phyloP scores from a whole-genome alignment of 2,888 invertebrate species.

The Eilema depressum region DNA sequence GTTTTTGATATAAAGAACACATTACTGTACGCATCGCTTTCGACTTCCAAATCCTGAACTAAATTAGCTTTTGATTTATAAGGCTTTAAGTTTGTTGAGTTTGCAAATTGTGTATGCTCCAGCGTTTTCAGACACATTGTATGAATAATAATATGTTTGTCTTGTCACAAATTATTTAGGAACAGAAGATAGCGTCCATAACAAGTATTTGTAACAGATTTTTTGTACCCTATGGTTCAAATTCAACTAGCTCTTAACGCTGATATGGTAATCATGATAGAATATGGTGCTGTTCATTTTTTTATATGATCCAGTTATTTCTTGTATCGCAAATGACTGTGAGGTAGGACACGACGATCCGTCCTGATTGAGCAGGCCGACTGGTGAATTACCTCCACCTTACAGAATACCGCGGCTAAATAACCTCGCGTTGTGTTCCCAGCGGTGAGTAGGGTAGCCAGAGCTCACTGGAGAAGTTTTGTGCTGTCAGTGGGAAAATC shows the following conservation, averaged over 20 bases:
- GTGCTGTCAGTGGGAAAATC: no score
- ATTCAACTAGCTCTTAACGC: neutral
- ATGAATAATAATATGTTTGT: constrained; percentile 45
- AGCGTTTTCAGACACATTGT: constrained; percentile 31
- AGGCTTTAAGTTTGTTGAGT: constrained; percentile 67
- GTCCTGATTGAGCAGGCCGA: no score
- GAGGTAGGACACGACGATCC: no score
- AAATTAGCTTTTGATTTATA: constrained; percentile 85
- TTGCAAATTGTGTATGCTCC: constrained; percentile 45
- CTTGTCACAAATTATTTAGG: constrained; percentile 13
- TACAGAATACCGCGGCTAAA: no score
- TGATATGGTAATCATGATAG: neutral
- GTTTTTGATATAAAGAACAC: constrained; percentile 87
- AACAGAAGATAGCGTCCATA: neutral
- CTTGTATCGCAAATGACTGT: no score
- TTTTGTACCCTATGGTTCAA: neutral
- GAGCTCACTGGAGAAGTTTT: no score
- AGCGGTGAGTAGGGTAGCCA: no score
- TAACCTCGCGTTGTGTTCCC: no score
- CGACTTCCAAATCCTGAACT: constrained; percentile 74
- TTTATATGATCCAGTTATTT: neutral
- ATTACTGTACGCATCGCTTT: constrained; percentile 80
- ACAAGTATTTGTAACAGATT: neutral
- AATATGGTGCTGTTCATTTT: neutral
- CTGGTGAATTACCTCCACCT: no score